Base-by-base conservation (phyloP, 2,888 invertebrate genomes). In the Eupithecia dodoneata region DNA sequence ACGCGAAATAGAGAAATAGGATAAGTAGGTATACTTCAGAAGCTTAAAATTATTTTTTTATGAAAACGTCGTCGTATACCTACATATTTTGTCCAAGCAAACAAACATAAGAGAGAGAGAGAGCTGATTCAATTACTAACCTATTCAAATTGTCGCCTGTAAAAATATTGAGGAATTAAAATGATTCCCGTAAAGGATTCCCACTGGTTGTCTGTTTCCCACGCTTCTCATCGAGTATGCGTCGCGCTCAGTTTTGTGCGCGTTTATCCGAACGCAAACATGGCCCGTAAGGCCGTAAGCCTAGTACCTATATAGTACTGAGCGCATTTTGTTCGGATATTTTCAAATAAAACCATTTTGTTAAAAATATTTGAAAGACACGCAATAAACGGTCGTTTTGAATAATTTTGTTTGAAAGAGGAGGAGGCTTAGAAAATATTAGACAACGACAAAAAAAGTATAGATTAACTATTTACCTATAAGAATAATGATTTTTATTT, bases 181-280 rank as follows among this genome's bases (percentile, higher is more conserved):
- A 75, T 59, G n/a, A 72, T 73, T 76, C 74, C 49, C 67, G 59
- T 66, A 74, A 77, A 75, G 74, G 77, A 65, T 77, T 77, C 75
- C 44, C 52, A 74, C 76, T 77, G 74, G 67, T 75, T 76, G 79
- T 71, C 75, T 72, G 83, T 90, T 59, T 91, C 89, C 88, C 90
- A 90, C 89, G 85, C 83, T 76, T 76, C 86, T 90, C 90, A 91
- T 91, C 87, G 85, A 86, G 85, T 90, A 91, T 91, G 91, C 90
- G 85, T 81, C 84, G 67, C 30, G 85, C 85, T 87, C 89, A 88
- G 89, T 89, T 75, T 89, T 87, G 87, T 87, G 85, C 86, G 83
- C 77, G 41, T 76, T 72, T 76, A 83, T 85, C 83, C 82, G 81
- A 83, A 83, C 85, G 85, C 87, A 88, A 89, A 89, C 89, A 88